A percentile compares a stretch with the other conserved stretches of the same genome.
Evolutionary conservation across 2,113 vertebrate species (phyloP).

Genomic region (Leptosomus discolor): DNA sequence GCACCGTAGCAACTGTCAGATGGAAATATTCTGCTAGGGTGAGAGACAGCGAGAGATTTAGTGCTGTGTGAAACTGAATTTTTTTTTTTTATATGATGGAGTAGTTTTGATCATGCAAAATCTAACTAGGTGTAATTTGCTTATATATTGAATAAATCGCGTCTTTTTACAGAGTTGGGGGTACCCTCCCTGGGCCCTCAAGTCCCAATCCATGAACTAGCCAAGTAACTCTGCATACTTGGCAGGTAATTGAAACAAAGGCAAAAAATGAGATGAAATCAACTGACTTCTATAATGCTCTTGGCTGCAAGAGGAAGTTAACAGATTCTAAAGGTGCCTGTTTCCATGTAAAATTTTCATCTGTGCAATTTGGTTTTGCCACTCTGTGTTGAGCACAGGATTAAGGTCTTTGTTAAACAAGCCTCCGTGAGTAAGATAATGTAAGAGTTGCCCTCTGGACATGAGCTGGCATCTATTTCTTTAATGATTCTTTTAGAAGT

Average conservation of each 20-base stretch:
- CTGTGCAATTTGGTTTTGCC: background rate
- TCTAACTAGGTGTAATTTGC: background rate
- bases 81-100: background rate
- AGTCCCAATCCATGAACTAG: background rate
- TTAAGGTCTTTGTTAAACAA: background rate
- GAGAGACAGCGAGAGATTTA: background rate
- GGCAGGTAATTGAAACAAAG: background rate
- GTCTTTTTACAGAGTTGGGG: background rate
- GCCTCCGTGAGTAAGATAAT: background rate
- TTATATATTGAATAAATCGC: background rate
- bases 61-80: background rate
- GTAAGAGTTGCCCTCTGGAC: background rate
- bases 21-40: background rate
- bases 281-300: background rate
- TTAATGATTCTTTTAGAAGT: background rate
- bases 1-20: background rate
- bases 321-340: background rate
- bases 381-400: background rate
- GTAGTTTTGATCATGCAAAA: background rate
- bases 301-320: background rate
- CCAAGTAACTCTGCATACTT: background rate
- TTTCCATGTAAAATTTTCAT: background rate
- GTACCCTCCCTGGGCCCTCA: background rate
- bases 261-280: background rate
- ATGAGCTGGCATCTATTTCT: background rate